These are phyloP conservation scores for Amorpha juglandis DNA, from an alignment of 2,888 invertebrate species.

Conservation along the genomic window DNA sequence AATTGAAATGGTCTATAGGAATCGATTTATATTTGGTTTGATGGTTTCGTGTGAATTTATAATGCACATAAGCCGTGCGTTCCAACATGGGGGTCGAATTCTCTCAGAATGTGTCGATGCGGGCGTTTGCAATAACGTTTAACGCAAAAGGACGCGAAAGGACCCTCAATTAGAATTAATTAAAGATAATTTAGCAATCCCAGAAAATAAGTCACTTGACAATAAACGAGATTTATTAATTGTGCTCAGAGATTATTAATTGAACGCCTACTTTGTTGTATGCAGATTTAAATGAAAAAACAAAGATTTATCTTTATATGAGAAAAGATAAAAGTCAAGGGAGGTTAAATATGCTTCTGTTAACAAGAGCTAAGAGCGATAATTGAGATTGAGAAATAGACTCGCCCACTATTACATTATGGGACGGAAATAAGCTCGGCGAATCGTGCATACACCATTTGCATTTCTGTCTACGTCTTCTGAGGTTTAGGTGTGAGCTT, in stretches of 20 bases:
- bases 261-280: slow-evolving; percentile 21
- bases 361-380: not conserved
- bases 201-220: slow-evolving; percentile 74
- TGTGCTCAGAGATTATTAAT: slow-evolving; percentile 37
- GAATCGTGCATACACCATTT: no score
- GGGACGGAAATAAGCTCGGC: no score
- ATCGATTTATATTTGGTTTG: slow-evolving; percentile 47
- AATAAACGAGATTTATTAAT: slow-evolving; percentile 77
- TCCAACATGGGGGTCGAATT: slow-evolving; percentile 63
- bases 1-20: slow-evolving; percentile 53
- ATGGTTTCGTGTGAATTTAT: slow-evolving; percentile 62
- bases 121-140: slow-evolving; percentile 76
- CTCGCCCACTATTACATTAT: no score
- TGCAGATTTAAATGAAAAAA: not conserved
- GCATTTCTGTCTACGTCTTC: no score
- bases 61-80: slow-evolving; percentile 39
- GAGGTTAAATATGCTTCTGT: not conserved
- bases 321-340: not conserved
- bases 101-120: slow-evolving; percentile 63
- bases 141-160: slow-evolving; percentile 67
- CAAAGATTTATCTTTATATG: not conserved
- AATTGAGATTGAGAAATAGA: no score
- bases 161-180: slow-evolving; percentile 82
- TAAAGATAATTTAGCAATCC: slow-evolving; percentile 83
- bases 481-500: no score